These are phyloP conservation scores for Triplophysa bombifrons DNA, from an alignment of 2,797 vertebrate species.

Conservation along the genomic window DNA sequence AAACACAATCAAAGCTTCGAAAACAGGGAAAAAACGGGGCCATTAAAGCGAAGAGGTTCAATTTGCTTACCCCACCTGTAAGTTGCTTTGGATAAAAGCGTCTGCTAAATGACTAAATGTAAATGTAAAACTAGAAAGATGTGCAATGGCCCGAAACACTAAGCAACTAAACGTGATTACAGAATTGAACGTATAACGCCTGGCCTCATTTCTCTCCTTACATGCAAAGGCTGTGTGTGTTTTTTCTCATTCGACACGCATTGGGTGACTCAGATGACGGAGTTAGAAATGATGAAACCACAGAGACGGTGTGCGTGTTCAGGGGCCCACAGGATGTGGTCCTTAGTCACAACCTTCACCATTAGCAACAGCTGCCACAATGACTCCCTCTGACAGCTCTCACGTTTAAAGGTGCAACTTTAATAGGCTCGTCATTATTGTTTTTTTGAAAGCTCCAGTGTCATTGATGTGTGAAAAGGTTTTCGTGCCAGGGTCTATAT, in stretches of 20 bases:
- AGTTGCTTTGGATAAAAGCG: too few species aligned
- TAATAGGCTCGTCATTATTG: not conserved
- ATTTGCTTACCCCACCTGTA: too few species aligned
- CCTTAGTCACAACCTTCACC: conserved; percentile 26
- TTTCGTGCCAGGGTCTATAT: not conserved
- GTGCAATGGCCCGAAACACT: not conserved
- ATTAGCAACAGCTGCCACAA: conserved; percentile 61
- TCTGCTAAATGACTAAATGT: too few species aligned
- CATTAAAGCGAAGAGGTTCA: too few species aligned
- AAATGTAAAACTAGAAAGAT: not conserved
- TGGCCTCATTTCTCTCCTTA: conserved; percentile 53
- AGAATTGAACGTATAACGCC: not conserved
- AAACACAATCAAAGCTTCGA: too few species aligned
- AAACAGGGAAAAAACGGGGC: too few species aligned
- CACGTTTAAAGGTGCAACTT: conserved; percentile 41
- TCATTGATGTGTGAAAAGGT: not conserved
- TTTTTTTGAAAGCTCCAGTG: not conserved
- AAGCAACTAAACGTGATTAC: not conserved
- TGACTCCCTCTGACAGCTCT: conserved; percentile 40
- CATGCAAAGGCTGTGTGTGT: conserved; percentile 53
- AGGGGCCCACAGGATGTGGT: conserved; percentile 10
- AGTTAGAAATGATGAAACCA: conserved; percentile 47
- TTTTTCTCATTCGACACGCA: conserved; percentile 40
- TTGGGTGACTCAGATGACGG: conserved; percentile 52
- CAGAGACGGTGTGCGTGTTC: conserved; percentile 8